phyloP scores from a whole-genome alignment of 2,888 invertebrate genomes.

The Tipula helvola region DNA sequence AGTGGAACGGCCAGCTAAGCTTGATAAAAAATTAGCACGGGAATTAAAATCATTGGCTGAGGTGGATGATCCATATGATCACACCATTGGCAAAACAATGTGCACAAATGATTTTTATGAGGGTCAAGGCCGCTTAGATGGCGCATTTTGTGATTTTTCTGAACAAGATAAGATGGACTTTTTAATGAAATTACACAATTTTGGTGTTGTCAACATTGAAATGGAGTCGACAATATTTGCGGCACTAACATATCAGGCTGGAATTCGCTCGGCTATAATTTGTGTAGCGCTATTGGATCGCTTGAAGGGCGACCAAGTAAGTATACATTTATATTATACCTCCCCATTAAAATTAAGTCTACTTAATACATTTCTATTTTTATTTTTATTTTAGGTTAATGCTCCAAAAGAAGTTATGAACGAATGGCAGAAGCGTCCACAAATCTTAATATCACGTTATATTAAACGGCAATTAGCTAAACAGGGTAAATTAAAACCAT shows the following conservation, averaged over 20 bases:
- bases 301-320: conserved; percentile 86
- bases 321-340: conserved; percentile 11
- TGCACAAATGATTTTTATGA: conserved; percentile 98
- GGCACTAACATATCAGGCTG: conserved; percentile 85
- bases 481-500: conserved; percentile 57
- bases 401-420: conserved; percentile 79
- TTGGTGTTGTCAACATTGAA: conserved; percentile 89
- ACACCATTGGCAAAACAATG: conserved; percentile 84
- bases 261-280: conserved; percentile 83
- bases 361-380: neutral
- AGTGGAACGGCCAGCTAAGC: conserved; percentile 65
- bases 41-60: conserved; percentile 66
- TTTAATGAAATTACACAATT: conserved; percentile 55
- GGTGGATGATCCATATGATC: conserved; percentile 70
- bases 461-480: conserved; percentile 72
- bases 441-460: conserved; percentile 67
- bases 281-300: conserved; percentile 89
- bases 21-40: conserved; percentile 67
- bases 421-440: conserved; percentile 85
- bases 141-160: conserved; percentile 90
- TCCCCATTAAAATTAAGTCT: no score
- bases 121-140: conserved; percentile 91
- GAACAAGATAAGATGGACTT: conserved; percentile 86
- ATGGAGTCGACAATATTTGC: conserved; percentile 94
- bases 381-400: conserved; percentile 50